phyloP scores from a whole-genome alignment of 2,113 vertebrate genomes.

The Nothoprocta pentlandii region DNA sequence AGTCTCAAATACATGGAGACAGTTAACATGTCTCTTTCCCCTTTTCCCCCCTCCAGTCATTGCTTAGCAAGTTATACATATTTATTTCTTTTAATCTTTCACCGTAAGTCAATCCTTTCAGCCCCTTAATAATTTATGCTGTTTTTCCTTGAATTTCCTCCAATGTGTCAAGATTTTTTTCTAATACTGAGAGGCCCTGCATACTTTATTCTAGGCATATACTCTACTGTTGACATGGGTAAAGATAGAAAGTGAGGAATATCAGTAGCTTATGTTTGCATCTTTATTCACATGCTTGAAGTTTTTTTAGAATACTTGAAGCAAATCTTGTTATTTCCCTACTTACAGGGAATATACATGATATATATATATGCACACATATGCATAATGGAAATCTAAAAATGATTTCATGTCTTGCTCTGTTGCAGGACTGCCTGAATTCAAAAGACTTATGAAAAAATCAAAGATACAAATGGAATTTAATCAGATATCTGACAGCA shows the following conservation, averaged over 20 bases:
- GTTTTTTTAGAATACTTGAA: neutral
- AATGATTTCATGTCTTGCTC: neutral
- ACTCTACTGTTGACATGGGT: neutral
- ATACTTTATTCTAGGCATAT: constrained; percentile 38
- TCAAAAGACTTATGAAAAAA: neutral
- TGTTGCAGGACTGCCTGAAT: neutral
- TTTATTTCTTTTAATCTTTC: constrained; percentile 77
- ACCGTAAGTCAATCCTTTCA: constrained; percentile 53
- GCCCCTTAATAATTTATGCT: constrained; percentile 69
- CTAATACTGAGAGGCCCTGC: neutral
- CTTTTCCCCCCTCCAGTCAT: neutral
- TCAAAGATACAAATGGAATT: neutral
- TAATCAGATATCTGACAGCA: neutral
- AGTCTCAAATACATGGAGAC: constrained; percentile 27
- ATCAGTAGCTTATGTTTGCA: neutral
- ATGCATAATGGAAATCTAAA: neutral
- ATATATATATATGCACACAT: neutral
- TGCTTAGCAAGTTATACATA: constrained; percentile 67
- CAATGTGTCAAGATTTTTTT: constrained; percentile 48
- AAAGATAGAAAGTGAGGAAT: neutral
- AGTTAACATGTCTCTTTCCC: constrained; percentile 29
- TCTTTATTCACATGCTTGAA: neutral
- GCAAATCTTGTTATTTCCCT: neutral
- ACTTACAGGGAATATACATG: neutral
- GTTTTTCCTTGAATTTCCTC: constrained; percentile 64